phyloP scores from a whole-genome alignment of 2,113 vertebrate genomes.

The Apteryx mantelli region DNA sequence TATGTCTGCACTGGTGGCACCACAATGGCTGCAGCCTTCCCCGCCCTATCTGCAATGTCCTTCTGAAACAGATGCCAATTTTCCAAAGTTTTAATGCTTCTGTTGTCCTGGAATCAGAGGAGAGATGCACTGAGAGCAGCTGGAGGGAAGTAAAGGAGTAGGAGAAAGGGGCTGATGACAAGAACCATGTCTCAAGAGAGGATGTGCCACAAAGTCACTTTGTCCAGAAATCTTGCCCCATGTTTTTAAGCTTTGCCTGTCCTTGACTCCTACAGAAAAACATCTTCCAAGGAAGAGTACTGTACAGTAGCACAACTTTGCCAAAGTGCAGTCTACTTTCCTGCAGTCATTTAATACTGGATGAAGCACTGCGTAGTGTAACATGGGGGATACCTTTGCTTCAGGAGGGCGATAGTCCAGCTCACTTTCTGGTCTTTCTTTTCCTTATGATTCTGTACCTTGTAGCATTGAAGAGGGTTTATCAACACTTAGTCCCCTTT shows the following conservation, averaged over 20 bases:
- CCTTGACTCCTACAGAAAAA: neutral
- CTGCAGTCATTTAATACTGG: neutral
- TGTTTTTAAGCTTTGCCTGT: neutral
- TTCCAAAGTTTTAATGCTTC: neutral
- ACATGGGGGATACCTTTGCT: neutral
- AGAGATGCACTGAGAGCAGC: neutral
- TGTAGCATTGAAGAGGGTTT: neutral
- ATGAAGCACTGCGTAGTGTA: neutral
- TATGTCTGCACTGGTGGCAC: neutral
- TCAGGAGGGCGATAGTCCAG: neutral
- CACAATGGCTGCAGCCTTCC: neutral
- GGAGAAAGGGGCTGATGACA: neutral
- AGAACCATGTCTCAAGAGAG: neutral
- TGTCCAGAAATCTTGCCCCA: neutral
- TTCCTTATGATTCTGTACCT: neutral
- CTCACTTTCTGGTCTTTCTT: neutral
- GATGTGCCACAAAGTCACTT: neutral
- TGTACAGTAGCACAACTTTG: neutral
- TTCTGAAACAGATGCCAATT: neutral
- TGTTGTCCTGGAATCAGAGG: neutral
- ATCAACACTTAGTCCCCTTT: neutral
- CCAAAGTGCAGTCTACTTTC: neutral
- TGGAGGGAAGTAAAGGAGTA: neutral
- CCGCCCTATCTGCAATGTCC: neutral
- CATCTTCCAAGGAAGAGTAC: neutral